A percentile compares a stretch with the other conserved stretches of the same genome.
These are phyloP conservation scores for Labeo catla DNA, from an alignment of 2,113 vertebrate species.

Conservation along the genomic window DNA sequence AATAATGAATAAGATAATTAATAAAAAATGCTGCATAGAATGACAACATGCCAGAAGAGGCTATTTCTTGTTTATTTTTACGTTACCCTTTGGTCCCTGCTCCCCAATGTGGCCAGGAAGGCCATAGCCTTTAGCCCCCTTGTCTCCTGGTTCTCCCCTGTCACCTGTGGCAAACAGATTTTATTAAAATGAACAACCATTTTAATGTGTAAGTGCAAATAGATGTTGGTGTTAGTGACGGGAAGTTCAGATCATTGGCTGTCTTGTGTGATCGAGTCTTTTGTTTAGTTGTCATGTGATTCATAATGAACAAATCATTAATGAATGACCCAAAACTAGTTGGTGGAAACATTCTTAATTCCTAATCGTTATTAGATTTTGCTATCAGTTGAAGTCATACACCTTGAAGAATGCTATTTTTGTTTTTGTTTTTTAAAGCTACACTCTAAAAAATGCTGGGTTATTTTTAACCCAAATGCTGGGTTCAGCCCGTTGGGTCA, in stretches of 20 bases:
- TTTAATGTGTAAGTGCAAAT: neutral
- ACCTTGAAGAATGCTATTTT: too few species aligned
- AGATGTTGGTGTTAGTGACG: neutral
- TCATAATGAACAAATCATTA: neutral
- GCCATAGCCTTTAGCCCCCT: slow-evolving; percentile 68
- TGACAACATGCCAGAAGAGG: neutral
- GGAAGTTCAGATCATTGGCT: neutral
- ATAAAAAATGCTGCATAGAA: neutral
- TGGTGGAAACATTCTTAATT: neutral
- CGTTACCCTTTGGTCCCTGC: slow-evolving; percentile 69
- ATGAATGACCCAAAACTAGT: neutral
- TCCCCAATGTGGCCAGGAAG: slow-evolving; percentile 69
- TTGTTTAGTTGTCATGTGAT: neutral
- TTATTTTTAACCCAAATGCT: too few species aligned
- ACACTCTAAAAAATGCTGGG: too few species aligned
- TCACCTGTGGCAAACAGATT: slow-evolving; percentile 68
- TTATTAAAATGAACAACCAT: neutral
- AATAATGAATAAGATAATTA: neutral
- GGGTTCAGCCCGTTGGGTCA: too few species aligned
- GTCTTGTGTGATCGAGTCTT: neutral
- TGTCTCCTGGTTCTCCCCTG: slow-evolving; percentile 70
- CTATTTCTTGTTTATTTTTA: neutral
- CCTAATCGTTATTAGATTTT: too few species aligned
- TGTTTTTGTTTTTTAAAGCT: too few species aligned
- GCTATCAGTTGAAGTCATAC: too few species aligned